Evolutionary conservation across 37 sponge, comb jelly and placozoan genomes (phyloP), one percentile per base, ranked within the genome.

Genomic region (Tethya wilhelma): DNA sequence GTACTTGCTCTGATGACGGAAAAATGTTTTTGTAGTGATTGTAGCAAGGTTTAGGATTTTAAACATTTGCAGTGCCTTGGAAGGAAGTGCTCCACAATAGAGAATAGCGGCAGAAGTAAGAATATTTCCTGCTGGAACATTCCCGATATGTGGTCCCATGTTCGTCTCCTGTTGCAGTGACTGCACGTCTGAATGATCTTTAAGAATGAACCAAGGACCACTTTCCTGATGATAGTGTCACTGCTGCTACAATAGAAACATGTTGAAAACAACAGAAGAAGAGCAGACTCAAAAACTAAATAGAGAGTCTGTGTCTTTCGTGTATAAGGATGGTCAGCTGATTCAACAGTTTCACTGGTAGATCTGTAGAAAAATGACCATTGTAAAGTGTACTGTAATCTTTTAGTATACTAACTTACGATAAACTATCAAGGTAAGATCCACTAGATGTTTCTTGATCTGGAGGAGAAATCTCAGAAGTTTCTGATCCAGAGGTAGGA

Each of bases 41-140:
- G 78, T 68, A 0, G 76, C 29, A 28, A 26, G 29, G 4, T 77
- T 77, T 1, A 90, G 57, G 26, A 57, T 58, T 0, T 78, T 45
- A n/a, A 89, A 60, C 7, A 89, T 28, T 0, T 39, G 46, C 19
- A 90, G 53, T 31, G 71, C 82, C 57, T 84, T 79, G 17, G 82
- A 30, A 55, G 86, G 86, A 19, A 77, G 66, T 32, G 81, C 34
- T 34, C 91, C 91, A 62, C 78, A 30, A 46, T 39, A 88, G 1
- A 88, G 55, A 59, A 79, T 62, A 37, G 86, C 58, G 17, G 86
- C 71, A 45, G 86, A 78, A 5, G 53, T 46, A 26, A 55, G 32
- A 22, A 85, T 67, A 28, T 85, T 85, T 66, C 86, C 86, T 56
- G 79, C 79, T 56, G 86, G 86, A 23, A 67, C 30, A 32, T 69